Evolutionary conservation across 2,113 vertebrate genomes (phyloP), one percentile per base, ranked within the genome.

Genomic region (Seriola quinqueradiata): DNA sequence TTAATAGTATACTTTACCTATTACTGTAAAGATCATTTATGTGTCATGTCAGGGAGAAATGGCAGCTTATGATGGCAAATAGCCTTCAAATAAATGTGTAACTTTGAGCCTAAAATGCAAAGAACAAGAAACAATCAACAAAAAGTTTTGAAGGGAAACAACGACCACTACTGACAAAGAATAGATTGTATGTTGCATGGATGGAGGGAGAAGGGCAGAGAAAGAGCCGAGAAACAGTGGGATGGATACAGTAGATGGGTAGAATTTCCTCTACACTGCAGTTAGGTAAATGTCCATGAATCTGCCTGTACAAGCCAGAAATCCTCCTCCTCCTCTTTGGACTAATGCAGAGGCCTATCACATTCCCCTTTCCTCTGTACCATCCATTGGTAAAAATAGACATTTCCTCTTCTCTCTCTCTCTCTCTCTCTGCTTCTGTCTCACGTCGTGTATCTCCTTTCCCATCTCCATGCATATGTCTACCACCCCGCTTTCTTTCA

Each of bases 381-480:
- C 70, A 87, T 78, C 79, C 67, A 63, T 70, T 9, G 78, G 58
- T 92, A 90, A 93, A 95, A 93, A 94, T 93, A 95, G 91, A 90
- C 82, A 65, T 83, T 88, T 83, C 68, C 73, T 81, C 59, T 52
- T 70, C 75, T 84, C 64, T 82, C 57, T n/a, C 12, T 84, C 64
- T 82, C 57, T n/a, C 12, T 67, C 72, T 75, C 25, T 19, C 13
- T 77, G 55, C 64, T 36, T 67, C 64, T 68, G 67, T 77, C 75
- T 82, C 50, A 5, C n/a, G 42, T 79, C 73, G 55, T 67, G 60
- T 76, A 81, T 88, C 82, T 84, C 40, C 63, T 83, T 77, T 90
- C 75, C 78, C 71, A 78, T 87, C 69, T 81, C 71, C 72, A 60
- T 85, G 60, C 36, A 59, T 72, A 83, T 74, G 80, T 83, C 82